Conservation (phyloP, 2,888 invertebrate genomes). For the Lasius platythorax region DNA sequence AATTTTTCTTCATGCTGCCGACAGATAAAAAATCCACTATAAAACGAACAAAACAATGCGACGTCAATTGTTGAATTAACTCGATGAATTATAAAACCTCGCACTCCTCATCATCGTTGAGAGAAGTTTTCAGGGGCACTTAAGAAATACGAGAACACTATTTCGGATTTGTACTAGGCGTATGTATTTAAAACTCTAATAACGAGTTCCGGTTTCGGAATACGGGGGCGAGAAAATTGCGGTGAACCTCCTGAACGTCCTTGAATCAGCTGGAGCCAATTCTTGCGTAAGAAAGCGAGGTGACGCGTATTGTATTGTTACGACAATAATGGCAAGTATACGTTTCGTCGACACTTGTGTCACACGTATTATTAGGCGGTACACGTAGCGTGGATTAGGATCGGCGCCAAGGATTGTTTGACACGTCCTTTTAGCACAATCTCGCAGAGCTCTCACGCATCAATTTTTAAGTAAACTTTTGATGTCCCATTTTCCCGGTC, state of each 20-base stretch:
- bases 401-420: slow-evolving; percentile 7
- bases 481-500: background rate
- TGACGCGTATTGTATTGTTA: slow-evolving; percentile 54
- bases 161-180: background rate
- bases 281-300: slow-evolving; percentile 64
- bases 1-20: background rate
- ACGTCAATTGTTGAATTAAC: background rate
- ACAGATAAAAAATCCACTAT: slow-evolving; percentile 21
- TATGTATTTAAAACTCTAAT: background rate
- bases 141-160: background rate
- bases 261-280: slow-evolving; percentile 63
- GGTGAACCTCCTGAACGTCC: slow-evolving; percentile 57
- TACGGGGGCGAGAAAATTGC: background rate
- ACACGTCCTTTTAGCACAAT: background rate
- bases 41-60: background rate
- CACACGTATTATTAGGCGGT: slow-evolving; percentile 50
- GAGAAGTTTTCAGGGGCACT: background rate
- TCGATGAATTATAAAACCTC: background rate
- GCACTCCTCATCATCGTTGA: background rate
- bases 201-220: slow-evolving; percentile 20
- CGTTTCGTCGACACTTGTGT: slow-evolving; percentile 34
- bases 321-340: slow-evolving; percentile 56
- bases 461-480: background rate
- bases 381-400: slow-evolving; percentile 13
- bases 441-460: background rate